These are phyloP conservation scores for Anser cygnoides DNA, from an alignment of 2,113 vertebrate genomes.

Conservation along the genomic window DNA sequence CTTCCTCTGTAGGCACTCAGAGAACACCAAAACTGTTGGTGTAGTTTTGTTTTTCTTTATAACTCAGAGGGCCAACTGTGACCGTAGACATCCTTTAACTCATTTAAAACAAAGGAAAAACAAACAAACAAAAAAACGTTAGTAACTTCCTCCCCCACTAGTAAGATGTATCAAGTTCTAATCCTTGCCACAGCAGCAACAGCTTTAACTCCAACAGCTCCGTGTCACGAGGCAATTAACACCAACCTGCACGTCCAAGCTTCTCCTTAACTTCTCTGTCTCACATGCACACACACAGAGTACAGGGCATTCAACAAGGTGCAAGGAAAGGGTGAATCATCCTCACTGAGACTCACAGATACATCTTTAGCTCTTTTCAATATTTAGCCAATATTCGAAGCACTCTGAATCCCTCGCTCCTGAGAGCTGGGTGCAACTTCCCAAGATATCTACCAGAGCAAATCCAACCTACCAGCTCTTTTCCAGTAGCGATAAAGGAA, in stretches of 20 bases:
- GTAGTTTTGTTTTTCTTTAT: background rate
- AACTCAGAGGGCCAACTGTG: background rate
- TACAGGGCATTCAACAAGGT: rapidly evolving
- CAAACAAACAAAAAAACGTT: background rate
- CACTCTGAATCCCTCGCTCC: background rate
- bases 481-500: background rate
- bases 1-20: background rate
- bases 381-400: background rate
- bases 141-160: background rate
- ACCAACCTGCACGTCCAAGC: background rate
- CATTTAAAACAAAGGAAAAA: background rate
- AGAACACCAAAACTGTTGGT: background rate
- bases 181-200: background rate
- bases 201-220: background rate
- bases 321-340: background rate
- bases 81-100: background rate
- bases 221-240: background rate
- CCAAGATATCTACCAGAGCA: background rate
- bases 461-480: background rate
- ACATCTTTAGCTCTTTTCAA: background rate
- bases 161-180: background rate
- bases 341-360: background rate
- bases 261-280: background rate
- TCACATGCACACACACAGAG: rapidly evolving
- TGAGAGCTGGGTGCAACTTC: background rate